These are phyloP conservation scores for Solenopsis fugax DNA, from an alignment of 1,140 invertebrate species.

Conservation along the genomic window DNA sequence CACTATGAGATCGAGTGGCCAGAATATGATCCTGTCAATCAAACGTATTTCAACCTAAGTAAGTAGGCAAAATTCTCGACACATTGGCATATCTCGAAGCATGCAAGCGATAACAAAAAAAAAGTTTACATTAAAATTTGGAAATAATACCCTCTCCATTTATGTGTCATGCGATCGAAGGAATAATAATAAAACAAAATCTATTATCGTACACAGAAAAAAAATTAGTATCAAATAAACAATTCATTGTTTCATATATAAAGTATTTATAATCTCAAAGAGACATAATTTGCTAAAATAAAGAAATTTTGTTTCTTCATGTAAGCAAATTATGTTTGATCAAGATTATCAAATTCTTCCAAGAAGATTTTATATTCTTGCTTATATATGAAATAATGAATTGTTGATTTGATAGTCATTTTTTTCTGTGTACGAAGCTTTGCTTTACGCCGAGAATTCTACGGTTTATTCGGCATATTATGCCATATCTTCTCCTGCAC, in stretches of 20 bases:
- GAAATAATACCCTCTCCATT: neutral
- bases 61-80: slow-evolving; percentile 77
- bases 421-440: neutral
- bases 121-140: neutral
- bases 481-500: neutral
- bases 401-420: no score
- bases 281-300: no score
- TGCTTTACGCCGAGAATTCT: neutral
- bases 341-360: no score
- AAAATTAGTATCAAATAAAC: no score
- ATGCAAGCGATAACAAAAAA: neutral
- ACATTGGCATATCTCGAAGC: neutral
- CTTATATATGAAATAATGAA: no score
- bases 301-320: no score
- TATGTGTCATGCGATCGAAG: neutral
- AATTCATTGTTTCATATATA: no score
- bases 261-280: no score
- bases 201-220: no score
- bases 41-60: slow-evolving; percentile 93
- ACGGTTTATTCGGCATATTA: slow-evolving; percentile 2
- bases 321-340: no score
- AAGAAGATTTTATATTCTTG: no score
- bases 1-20: slow-evolving; percentile 93
- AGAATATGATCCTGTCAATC: slow-evolving; percentile 90
- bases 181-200: neutral